phyloP scores from a whole-genome alignment of 2,113 vertebrate species.

The Tachycineta bicolor region DNA sequence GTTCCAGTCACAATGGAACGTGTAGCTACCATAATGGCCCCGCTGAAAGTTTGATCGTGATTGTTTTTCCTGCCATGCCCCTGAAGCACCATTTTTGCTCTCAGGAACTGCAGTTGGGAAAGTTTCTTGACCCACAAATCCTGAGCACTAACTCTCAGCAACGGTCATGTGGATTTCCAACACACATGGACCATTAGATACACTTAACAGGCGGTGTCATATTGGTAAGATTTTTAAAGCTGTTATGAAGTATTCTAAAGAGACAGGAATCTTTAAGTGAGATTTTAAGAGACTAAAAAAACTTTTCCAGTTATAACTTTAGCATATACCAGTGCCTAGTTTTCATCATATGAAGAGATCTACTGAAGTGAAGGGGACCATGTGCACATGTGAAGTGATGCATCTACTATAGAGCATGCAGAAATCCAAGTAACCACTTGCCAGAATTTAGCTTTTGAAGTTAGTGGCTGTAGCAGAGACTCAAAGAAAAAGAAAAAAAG shows the following conservation, averaged over 20 bases:
- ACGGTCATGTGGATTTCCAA: background rate
- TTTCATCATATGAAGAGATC: background rate
- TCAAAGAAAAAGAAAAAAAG: background rate
- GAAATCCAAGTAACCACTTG: background rate
- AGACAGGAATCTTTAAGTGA: background rate
- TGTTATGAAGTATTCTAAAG: background rate
- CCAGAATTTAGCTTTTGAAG: background rate
- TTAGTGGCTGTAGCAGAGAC: background rate
- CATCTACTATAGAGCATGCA: background rate
- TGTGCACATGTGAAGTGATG: rapidly evolving
- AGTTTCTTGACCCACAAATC: background rate
- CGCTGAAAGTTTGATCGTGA: background rate
- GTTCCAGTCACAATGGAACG: background rate
- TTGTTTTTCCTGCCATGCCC: background rate
- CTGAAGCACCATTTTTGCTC: background rate
- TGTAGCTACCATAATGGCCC: too few relatives aligned
- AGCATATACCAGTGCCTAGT: background rate
- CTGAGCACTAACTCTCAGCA: background rate
- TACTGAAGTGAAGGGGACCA: background rate
- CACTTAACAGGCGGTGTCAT: background rate
- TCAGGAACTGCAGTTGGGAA: background rate
- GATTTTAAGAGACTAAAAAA: background rate
- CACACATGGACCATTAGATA: background rate
- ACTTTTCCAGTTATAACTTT: background rate
- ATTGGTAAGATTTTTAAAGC: background rate